A percentile compares a stretch with the other conserved stretches of the same genome.
Evolutionary conservation across 2,797 vertebrate species (phyloP).

Genomic region (Gallirallus australis): DNA sequence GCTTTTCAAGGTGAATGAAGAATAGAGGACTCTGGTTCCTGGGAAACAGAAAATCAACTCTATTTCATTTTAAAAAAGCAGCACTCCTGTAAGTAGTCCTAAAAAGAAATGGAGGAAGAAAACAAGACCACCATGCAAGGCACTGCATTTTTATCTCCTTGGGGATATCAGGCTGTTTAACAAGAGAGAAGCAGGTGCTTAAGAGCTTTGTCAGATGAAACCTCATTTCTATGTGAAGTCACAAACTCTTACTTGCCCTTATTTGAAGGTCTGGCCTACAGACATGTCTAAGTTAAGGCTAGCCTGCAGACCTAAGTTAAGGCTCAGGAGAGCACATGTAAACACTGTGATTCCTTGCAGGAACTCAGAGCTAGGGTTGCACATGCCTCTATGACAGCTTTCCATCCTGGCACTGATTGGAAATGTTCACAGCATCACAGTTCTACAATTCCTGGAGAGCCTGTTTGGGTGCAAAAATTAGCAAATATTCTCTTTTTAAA

Average conservation of each 20-base stretch:
- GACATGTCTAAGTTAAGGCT: neutral
- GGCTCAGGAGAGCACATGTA: neutral
- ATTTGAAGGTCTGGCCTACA: neutral
- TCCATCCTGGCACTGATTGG: neutral
- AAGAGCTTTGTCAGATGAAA: neutral
- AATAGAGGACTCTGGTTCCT: neutral
- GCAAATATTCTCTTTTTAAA: neutral
- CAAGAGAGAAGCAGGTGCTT: neutral
- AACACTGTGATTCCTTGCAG: neutral
- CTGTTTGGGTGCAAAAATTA: neutral
- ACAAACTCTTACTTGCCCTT: neutral
- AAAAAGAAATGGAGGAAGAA: neutral
- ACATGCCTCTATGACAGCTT: neutral
- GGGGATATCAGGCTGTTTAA: neutral
- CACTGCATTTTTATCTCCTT: neutral
- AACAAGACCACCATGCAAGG: neutral
- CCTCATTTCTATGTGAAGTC: neutral
- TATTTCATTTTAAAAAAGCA: neutral
- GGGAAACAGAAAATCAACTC: neutral
- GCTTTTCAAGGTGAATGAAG: neutral
- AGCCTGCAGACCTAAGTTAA: neutral
- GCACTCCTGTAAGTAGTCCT: neutral
- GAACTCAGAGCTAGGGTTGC: neutral
- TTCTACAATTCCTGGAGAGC: neutral
- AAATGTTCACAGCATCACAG: neutral